phyloP scores from a whole-genome alignment of 2,113 vertebrate genomes.

The Miniopterus natalensis region DNA sequence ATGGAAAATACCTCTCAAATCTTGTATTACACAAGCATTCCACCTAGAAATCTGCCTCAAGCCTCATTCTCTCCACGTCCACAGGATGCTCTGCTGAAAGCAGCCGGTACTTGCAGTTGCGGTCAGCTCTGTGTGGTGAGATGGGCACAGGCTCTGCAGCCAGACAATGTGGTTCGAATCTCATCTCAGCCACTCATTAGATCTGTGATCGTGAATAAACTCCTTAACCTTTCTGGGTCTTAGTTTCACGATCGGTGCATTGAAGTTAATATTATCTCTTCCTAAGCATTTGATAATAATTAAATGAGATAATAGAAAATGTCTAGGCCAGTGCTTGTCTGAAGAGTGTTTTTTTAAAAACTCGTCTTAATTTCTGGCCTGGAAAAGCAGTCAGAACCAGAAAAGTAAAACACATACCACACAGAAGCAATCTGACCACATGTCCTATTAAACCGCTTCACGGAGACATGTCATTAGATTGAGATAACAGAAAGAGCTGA shows the following conservation, averaged over 20 bases:
- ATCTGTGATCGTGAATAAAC: neutral
- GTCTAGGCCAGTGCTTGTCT: neutral
- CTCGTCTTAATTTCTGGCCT: neutral
- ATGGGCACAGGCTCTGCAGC: neutral
- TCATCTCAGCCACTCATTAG: neutral
- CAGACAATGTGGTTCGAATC: neutral
- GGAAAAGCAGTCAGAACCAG: neutral
- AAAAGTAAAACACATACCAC: neutral
- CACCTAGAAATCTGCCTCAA: neutral
- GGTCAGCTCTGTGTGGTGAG: neutral
- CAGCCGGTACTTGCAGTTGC: too few species aligned
- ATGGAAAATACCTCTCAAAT: neutral
- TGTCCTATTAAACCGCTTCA: neutral
- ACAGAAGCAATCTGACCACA: neutral
- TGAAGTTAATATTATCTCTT: neutral
- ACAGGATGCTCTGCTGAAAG: neutral
- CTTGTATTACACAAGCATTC: neutral
- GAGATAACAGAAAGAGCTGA: neutral
- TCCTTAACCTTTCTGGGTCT: neutral
- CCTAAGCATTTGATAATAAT: neutral
- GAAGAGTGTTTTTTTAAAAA: neutral
- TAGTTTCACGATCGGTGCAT: neutral
- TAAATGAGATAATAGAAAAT: neutral
- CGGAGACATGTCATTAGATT: neutral
- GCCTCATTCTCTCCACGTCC: neutral